Base-by-base conservation (phyloP, 2,797 vertebrate genomes). In the Thripadectes ignobilis region DNA sequence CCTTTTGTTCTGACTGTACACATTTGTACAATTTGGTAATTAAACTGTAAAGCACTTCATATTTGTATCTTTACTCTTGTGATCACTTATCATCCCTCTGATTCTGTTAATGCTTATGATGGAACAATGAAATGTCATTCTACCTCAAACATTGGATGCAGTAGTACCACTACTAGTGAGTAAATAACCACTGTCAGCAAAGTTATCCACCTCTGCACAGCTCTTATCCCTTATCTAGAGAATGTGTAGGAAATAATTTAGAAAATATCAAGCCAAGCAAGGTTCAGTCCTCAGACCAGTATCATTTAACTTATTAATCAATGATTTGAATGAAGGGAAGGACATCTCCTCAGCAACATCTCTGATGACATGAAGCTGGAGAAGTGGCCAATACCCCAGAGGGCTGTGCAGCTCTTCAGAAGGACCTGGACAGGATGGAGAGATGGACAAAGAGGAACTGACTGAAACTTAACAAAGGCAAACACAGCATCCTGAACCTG, bases 391-490 rank as follows among this genome's bases (percentile, higher is more conserved):
- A 22, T 57, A 45, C 7, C 20, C 41, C 15, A 15, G 8, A 61
- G 54, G 6, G 12, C 27, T 75, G 5, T 29, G 63, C 55, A 55
- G 41, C 23, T 43, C 65, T 45, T 14, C 32, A 45, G 36, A n/a
- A 69, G 63, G 9, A 2, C 13, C 7, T 57, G 0, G 0, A 2
- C 19, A 57, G 19, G 4, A 1, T 76, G 63, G 16, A 63, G 43
- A 24, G 27, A 30, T 19, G 57, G 32, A 14, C 9, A 83, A n/a
- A 58, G 15, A 38, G 2, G 34, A 55, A 32, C 3, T 0, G 3
- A 7, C 23, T 83, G 38, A 63, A 63, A 57, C 49, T 34, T 20
- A 39, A 0, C 13, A 57, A 45, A 62, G 8, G 13, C 2, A 49
- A 8, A 1, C 24, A 7, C 16, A 45, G n/a, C 3, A 2, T 55